Evolutionary conservation across 2,888 invertebrate species (phyloP).

Genomic region (Synanthedon vespiformis): DNA sequence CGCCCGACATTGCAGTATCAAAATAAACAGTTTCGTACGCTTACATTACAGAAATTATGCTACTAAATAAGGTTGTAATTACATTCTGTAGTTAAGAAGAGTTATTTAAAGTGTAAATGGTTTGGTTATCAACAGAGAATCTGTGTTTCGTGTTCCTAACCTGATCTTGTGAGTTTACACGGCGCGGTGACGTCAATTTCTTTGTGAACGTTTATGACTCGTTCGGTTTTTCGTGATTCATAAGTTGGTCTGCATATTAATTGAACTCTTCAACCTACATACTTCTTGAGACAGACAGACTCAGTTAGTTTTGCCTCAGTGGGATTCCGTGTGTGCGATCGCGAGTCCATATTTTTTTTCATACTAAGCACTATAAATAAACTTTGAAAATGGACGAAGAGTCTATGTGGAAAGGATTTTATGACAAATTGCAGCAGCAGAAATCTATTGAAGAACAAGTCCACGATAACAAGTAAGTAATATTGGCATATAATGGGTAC

Average conservation of each 20-base stretch:
- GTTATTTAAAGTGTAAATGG: no score
- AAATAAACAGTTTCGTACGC: slow-evolving; percentile 24
- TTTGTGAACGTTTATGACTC: slow-evolving; percentile 42
- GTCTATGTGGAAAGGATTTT: slow-evolving; percentile 82
- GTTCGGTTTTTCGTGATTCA: slow-evolving; percentile 13
- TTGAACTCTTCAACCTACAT: not conserved
- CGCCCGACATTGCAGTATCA: slow-evolving; percentile 18
- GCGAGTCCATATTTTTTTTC: not conserved
- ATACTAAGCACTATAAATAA: not conserved
- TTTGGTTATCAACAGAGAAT: no score
- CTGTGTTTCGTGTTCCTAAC: slow-evolving; percentile 17
- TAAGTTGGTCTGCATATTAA: slow-evolving; percentile 22
- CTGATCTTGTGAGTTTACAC: slow-evolving; percentile 20
- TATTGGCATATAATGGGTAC: not conserved
- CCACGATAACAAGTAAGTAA: slow-evolving; percentile 75
- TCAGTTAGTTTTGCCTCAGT: no score
- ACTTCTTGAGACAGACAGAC: not conserved
- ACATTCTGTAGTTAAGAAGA: no score
- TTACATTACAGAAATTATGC: not conserved
- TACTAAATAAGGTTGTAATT: no score
- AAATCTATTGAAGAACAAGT: slow-evolving; percentile 73
- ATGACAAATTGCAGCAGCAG: slow-evolving; percentile 75
- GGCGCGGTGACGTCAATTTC: slow-evolving; percentile 42
- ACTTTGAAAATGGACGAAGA: slow-evolving; percentile 73
- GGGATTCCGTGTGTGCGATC: not conserved